A percentile compares a stretch with the other conserved stretches of the same genome.
phyloP scores from a whole-genome alignment of 1,140 invertebrate species.

The Chrysomallon squamiferum region DNA sequence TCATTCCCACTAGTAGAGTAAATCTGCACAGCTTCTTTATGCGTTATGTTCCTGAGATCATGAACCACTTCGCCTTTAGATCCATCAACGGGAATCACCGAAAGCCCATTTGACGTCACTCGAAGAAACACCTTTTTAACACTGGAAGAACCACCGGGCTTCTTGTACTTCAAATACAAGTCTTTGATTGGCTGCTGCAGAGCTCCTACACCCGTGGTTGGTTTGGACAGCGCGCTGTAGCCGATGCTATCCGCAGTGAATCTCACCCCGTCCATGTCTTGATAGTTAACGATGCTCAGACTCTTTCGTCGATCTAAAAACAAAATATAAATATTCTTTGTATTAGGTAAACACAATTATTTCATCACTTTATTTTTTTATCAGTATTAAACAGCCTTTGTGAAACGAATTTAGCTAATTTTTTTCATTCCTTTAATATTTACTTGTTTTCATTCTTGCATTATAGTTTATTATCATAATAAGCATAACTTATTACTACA shows the following conservation, averaged over 20 bases:
- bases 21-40: conserved; percentile 42
- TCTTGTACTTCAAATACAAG: conserved; percentile 39
- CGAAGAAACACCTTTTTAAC: conserved; percentile 23
- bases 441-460: too few species aligned
- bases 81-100: conserved; percentile 25
- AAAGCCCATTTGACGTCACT: conserved; percentile 26
- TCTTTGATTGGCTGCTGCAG: conserved; percentile 44
- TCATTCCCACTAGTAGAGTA: conserved; percentile 25
- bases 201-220: conserved; percentile 35
- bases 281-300: too few species aligned
- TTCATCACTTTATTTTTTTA: too few species aligned
- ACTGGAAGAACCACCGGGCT: conserved; percentile 15
- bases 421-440: too few species aligned
- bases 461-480: too few species aligned
- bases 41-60: conserved; percentile 31
- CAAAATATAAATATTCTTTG: too few species aligned
- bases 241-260: conserved; percentile 38
- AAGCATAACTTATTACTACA: too few species aligned
- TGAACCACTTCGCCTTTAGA: conserved; percentile 30
- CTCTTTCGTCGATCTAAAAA: too few species aligned
- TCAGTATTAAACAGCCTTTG: too few species aligned
- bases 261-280: conserved; percentile 34
- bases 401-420: too few species aligned
- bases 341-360: too few species aligned
- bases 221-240: conserved; percentile 36